Percentiles rank a stretch among this genome's conserved stretches.
Conservation (phyloP, 23 tunicate genomes). For the Diplosoma virens region DNA sequence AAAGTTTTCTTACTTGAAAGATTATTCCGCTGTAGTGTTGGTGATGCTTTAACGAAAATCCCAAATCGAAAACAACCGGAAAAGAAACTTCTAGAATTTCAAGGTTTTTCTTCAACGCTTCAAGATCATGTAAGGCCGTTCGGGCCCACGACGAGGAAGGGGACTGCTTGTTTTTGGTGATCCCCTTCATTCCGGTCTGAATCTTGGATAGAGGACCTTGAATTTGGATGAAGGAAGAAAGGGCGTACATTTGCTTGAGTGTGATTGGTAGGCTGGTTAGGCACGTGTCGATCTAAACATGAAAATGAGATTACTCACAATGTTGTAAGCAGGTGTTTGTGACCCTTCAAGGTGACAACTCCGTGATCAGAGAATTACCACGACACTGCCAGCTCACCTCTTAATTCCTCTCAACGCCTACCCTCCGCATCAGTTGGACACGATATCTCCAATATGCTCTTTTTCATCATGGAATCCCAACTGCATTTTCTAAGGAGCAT, state of each 20-base stretch:
- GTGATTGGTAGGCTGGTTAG: constrained; percentile 49
- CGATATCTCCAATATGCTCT: too few species aligned
- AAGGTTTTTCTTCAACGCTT: constrained; percentile 54
- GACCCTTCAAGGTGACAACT: too few species aligned
- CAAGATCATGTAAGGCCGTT: constrained; percentile 77
- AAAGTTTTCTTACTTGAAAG: constrained; percentile 54
- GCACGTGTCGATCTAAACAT: constrained; percentile 58
- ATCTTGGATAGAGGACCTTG: constrained; percentile 62
- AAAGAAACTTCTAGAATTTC: constrained; percentile 34
- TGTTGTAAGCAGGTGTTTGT: too few species aligned
- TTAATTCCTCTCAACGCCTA: too few species aligned
- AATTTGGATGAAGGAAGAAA: constrained; percentile 31
- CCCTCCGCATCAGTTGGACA: too few species aligned
- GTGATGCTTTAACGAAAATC: constrained; percentile 61
- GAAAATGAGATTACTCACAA: too few species aligned
- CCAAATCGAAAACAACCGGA: constrained; percentile 68
- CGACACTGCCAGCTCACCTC: too few species aligned
- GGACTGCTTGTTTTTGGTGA: constrained; percentile 60
- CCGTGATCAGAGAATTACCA: too few species aligned
- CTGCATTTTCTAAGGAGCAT: too few species aligned
- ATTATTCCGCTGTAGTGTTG: constrained; percentile 70
- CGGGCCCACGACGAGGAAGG: constrained; percentile 50
- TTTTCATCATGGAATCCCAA: too few species aligned
- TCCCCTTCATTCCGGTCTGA: constrained; percentile 44
- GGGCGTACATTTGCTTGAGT: constrained; percentile 61